Evolutionary conservation across 2,797 vertebrate species (phyloP), one percentile per base, ranked within the genome.

Genomic region (Percopsis omiscomaycus): DNA sequence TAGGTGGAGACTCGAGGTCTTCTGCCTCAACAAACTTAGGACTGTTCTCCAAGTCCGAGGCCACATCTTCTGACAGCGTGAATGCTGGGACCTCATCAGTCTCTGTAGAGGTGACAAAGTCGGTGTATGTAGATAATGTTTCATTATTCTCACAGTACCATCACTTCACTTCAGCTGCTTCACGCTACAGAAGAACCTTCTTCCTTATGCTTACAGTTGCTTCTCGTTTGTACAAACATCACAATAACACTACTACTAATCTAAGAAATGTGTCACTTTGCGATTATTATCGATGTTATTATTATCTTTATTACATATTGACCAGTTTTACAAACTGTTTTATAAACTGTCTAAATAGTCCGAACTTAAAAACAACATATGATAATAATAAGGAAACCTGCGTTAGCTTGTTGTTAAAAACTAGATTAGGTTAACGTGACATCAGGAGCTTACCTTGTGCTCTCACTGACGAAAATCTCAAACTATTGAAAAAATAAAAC

Each of bases 11-110:
- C 16, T 74, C 75, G 14, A 88, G n/a, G 3, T 91, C 81, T 1
- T 87, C 83, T 1, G 73, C 78, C 64, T 89, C 88, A 37, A 89
- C 86, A 56, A 92, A 91, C 56, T 79, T 86, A 2, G 89, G 83
- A 28, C 65, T 77, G 64, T 84, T 81, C 46, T 86, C 91, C n/a
- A 72, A 11, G 0, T 85, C 82, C 0, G 81, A 65, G 59, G 57
- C 3, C 0, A 44, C n/a, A 32, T 86, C 74, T 55, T 89, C 85
- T 29, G 81, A 61, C 67, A 75, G 28, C 2, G 65, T 28, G 44
- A 82, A 61, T 59, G 84, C 87, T 55, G 57, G 16, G 0, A 71
- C 56, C 11, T 86, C 87, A 0, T 78, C 78, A 46, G 64, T 74
- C 15, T 85, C 90, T 91, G 61, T 13, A 52, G 77, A 58, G 4